Evolutionary conservation across 1,140 invertebrate genomes (phyloP).

Genomic region (Laupala kohalensis): DNA sequence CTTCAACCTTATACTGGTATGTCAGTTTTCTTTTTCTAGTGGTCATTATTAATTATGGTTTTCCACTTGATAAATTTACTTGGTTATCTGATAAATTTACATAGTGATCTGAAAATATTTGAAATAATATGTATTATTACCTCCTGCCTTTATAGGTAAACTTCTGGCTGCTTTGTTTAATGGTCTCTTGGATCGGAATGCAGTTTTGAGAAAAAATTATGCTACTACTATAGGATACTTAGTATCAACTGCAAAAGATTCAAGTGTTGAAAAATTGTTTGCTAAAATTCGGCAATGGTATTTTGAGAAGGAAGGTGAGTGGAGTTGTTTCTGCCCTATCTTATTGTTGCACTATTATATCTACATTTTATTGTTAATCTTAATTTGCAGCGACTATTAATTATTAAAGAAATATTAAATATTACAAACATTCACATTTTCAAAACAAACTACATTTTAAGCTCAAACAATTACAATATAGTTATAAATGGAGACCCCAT

Average conservation of each 20-base stretch:
- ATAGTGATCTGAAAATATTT: not conserved
- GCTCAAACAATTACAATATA: no score
- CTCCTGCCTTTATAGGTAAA: conserved; percentile 42
- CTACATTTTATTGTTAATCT: not conserved
- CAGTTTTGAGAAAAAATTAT: conserved; percentile 67
- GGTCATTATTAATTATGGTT: no score
- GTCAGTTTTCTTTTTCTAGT: not conserved
- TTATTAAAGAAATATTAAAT: no score
- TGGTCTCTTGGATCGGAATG: conserved; percentile 71
- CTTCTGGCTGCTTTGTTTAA: conserved; percentile 60
- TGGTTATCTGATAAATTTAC: not conserved
- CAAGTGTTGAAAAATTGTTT: conserved; percentile 75
- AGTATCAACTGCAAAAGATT: conserved; percentile 73
- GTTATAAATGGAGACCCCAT: no score
- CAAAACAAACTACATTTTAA: no score
- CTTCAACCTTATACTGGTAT: conserved; percentile 48
- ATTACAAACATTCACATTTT: no score
- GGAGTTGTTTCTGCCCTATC: not conserved
- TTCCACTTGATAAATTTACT: not conserved
- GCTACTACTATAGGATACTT: conserved; percentile 72
- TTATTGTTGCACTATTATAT: not conserved
- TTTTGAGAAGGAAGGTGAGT: conserved; percentile 40
- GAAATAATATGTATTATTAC: not conserved
- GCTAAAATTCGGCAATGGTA: conserved; percentile 67
- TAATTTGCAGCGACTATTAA: no score